Base-by-base conservation (phyloP, 1,140 invertebrate species). In the Scaptomyza hsui region DNA sequence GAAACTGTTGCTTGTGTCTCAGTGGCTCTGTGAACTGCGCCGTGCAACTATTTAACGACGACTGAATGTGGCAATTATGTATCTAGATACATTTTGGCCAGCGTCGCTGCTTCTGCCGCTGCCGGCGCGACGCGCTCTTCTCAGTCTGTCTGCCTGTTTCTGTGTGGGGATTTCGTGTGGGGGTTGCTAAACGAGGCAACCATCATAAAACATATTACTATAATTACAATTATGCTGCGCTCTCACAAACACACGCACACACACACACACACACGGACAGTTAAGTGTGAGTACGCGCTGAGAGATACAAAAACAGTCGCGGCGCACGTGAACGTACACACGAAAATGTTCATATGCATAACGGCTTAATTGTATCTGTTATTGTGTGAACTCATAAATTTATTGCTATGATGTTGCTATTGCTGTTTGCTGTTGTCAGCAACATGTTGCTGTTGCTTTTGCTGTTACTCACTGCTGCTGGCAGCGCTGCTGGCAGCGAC, bases 41-140 rank as follows among this genome's bases (percentile, higher is more conserved):
- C 89, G 89, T 90, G 86, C 89, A 90, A 90, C 89, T 90, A 90
- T 90, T 90, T 90, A 90, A 90, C 89, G 79, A 90, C 89, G 89
- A 90, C 89, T 90, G 89, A 90, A 89, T 90, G 89, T 89, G 89
- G 89, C 89, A 90, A 90, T 90, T 90, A 90, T 90, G 89, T 90
- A 90, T 90, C 89, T 90, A 90, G 89, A 90, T 90, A 90, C 89
- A 90, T 90, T 90, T 90, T 89, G 78, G 85, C 74, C 52, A 55
- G 56, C 62, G 69, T 64, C 68, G 55, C 52, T 51, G 63, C 56
- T n/a, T n/a, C n/a, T 51, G 63, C 35, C 37, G 62, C 37, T 19
- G 62, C 26, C 39, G 53, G 15, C 52, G 72, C 72, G 55, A 53
- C 47, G 74, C 73, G 71, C 75, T 57, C 74, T 45, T 68, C 61